Evolutionary conservation across 2,797 vertebrate genomes (phyloP).

Genomic region (Varecia variegata): DNA sequence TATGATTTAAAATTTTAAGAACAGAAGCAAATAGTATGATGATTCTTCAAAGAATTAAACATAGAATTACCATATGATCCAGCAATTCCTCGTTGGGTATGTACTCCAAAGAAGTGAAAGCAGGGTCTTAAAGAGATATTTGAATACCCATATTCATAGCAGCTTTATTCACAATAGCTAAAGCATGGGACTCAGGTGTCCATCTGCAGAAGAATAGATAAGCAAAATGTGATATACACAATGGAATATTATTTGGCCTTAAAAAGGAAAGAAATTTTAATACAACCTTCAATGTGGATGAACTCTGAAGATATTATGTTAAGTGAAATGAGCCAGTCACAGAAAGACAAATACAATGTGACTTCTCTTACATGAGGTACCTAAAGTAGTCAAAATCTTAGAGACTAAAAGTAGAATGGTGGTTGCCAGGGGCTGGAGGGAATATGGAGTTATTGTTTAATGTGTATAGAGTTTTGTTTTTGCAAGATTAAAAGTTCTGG

Average conservation of each 20-base stretch:
- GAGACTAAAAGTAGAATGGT: not conserved
- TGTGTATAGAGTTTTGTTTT: not conserved
- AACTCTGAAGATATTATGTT: not conserved
- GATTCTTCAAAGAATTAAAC: conserved; percentile 1
- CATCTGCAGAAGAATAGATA: not conserved
- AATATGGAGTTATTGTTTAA: not conserved
- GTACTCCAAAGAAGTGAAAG: not conserved
- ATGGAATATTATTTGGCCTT: not conserved
- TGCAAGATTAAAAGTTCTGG: not conserved
- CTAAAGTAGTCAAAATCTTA: not conserved
- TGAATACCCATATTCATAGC: not conserved
- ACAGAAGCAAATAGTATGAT: not conserved
- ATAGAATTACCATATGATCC: not conserved
- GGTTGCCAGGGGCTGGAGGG: not conserved
- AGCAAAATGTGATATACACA: not conserved
- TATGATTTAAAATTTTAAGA: not conserved
- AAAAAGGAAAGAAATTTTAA: not conserved
- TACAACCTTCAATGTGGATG: not conserved
- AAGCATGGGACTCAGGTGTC: not conserved
- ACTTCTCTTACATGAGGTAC: not conserved
- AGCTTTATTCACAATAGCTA: not conserved
- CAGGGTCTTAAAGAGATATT: not conserved
- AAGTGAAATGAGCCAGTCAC: conserved; percentile 7
- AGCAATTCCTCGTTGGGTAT: not conserved
- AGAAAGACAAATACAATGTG: not conserved